Base-by-base conservation (phyloP, 2,113 vertebrate genomes). In the Anhinga anhinga region DNA sequence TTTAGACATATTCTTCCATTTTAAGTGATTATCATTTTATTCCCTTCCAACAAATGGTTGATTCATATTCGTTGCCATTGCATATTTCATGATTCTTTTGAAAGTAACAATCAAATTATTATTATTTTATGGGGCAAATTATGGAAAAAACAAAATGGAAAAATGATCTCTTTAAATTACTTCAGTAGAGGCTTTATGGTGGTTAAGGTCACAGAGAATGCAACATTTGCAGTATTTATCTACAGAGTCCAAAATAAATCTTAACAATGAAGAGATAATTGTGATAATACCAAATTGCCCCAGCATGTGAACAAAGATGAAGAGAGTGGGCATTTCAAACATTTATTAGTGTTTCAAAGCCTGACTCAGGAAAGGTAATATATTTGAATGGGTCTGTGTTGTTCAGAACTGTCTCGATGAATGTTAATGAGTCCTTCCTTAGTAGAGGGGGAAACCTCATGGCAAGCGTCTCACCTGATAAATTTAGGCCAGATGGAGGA, bases 1-100 rank as follows among this genome's bases (percentile, higher is more conserved):
- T 97, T 94, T 86, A 95, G 92, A 95, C 63, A 72, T 80, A 94
- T 94, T 97, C 73, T 67, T 92, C n/a, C 32, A 78, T 90, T 95
- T 76, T 19, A 79, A 89, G 50, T 78, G 26, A 90, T 94, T 94
- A 81, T 93, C 8, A 50, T 94, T 96, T 94, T 55, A 90, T 95
- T 94, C 55, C 52, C 26, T 82, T 86, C 47, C 58, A 83, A 52
- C 9, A 53, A 7, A 79, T 56, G 26, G 34, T 79, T 94, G 53
- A 52, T 70, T 90, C 18, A 30, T 78, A 71, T 79, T 82, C 69
- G 34, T 34, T 83, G 13, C 3, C 13, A 11, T 22, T 86, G 52
- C 53, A 29, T 88, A 76, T 95, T 95, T 85, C 15, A 49, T 26
- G 2, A 76, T 92, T 95, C 12, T 79, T 87, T 86, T 72, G 49